Evolutionary conservation across 2,113 vertebrate species (phyloP).

Genomic region (Tretioscincus oriximinensis): DNA sequence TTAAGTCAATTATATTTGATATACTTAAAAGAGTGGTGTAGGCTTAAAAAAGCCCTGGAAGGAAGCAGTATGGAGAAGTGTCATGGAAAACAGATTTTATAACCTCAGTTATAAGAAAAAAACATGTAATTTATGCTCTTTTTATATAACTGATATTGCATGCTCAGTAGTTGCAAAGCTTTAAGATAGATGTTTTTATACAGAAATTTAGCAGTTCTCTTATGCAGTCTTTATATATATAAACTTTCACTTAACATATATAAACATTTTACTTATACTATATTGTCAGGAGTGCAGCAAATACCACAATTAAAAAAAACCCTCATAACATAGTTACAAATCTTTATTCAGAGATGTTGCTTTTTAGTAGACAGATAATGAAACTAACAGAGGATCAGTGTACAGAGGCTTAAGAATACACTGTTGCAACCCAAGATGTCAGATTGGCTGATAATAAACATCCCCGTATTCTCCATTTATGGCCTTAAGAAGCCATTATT

Average conservation of each 20-base stretch:
- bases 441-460: too few relatives aligned
- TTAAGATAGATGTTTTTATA: constrained; percentile 7
- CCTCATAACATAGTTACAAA: too few relatives aligned
- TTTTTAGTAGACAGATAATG: too few relatives aligned
- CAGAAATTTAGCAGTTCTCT: constrained; percentile 1
- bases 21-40: constrained; percentile 21
- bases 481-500: too few relatives aligned
- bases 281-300: too few relatives aligned
- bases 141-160: constrained; percentile 16
- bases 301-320: too few relatives aligned
- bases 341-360: too few relatives aligned
- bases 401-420: too few relatives aligned
- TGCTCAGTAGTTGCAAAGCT: constrained; percentile 21
- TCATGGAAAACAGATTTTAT: constrained; percentile 29
- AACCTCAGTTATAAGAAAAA: background rate
- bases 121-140: constrained; percentile 7
- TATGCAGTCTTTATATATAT: background rate
- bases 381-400: too few relatives aligned
- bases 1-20: background rate
- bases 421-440: too few relatives aligned
- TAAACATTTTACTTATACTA: background rate
- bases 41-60: background rate
- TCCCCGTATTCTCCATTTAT: too few relatives aligned
- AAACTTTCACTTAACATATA: too few relatives aligned
- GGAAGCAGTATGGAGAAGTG: constrained; percentile 26